Evolutionary conservation across 1,140 invertebrate species (phyloP).

Genomic region (Sarcophaga peregrina): DNA sequence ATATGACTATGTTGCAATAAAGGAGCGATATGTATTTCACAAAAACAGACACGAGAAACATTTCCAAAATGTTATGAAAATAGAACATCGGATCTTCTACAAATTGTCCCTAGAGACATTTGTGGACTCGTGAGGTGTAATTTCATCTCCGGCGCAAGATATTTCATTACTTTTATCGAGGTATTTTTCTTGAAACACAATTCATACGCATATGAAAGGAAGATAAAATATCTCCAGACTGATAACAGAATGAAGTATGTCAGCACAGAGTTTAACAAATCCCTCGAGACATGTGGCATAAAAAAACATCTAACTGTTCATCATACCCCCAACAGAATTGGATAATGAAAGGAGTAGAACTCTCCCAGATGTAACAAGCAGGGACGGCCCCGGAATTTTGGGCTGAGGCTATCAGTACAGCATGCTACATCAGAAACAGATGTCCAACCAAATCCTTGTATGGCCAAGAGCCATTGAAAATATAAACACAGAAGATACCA

Average conservation of each 20-base stretch:
- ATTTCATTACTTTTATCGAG: constrained; percentile 29
- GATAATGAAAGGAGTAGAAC: constrained; percentile 48
- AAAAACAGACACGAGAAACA: not conserved
- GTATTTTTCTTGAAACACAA: too few relatives aligned
- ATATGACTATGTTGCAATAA: too few relatives aligned
- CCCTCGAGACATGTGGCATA: constrained; percentile 47
- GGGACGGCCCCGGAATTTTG: constrained; percentile 51
- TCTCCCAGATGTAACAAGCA: constrained; percentile 45
- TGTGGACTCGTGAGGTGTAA: not conserved
- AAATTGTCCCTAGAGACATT: constrained; percentile 28
- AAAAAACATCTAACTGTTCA: constrained; percentile 47
- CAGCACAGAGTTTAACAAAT: constrained; percentile 53
- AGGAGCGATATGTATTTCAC: not conserved
- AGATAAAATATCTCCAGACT: constrained; percentile 28
- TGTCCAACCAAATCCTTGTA: constrained; percentile 48
- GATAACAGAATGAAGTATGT: constrained; percentile 59
- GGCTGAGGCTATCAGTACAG: constrained; percentile 49
- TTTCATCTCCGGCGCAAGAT: not conserved
- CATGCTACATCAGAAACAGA: constrained; percentile 50
- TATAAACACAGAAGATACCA: constrained; percentile 58
- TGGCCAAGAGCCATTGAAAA: constrained; percentile 56
- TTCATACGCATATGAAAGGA: constrained; percentile 18
- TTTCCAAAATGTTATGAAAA: not conserved
- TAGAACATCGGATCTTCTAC: not conserved
- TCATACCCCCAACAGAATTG: constrained; percentile 64